A percentile compares a stretch with the other conserved stretches of the same genome.
Evolutionary conservation across 2,113 vertebrate genomes (phyloP).

Genomic region (Bungarus multicinctus): DNA sequence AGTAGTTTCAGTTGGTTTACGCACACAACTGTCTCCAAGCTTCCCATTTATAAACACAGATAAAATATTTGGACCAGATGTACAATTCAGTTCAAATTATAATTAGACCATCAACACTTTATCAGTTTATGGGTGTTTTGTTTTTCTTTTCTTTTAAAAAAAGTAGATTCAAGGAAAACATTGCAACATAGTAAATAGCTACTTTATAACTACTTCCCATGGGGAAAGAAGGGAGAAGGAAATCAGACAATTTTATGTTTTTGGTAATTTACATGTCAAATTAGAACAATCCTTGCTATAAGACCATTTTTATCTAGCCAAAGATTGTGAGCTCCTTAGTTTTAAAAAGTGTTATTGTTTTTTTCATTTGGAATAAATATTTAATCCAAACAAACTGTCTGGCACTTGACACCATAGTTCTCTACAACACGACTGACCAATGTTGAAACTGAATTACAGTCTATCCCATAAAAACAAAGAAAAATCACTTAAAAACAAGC

Average conservation of each 20-base stretch:
- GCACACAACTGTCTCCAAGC: slow-evolving; percentile 14
- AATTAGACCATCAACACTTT: slow-evolving; percentile 35
- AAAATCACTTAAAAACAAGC: not conserved
- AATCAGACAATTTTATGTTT: not conserved
- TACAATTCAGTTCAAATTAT: slow-evolving; percentile 21
- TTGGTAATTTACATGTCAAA: not conserved
- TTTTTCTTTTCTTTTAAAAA: not conserved
- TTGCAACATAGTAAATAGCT: slow-evolving; percentile 11
- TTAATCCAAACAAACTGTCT: not conserved
- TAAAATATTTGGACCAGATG: slow-evolving; percentile 23
- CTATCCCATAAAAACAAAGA: not conserved
- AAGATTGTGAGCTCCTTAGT: not conserved
- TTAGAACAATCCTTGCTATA: not conserved
- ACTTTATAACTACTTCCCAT: not conserved
- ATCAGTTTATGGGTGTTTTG: not conserved
- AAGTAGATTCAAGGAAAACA: slow-evolving; percentile 8
- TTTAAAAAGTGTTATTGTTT: not conserved
- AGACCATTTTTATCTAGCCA: not conserved
- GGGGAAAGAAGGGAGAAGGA: not conserved
- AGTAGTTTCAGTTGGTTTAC: slow-evolving; percentile 28
- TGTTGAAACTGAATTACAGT: not conserved
- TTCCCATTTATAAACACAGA: slow-evolving; percentile 32
- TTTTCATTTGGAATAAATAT: not conserved
- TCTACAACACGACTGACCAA: not conserved
- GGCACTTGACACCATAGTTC: not conserved